A percentile compares a stretch with the other conserved stretches of the same genome.
phyloP scores from a whole-genome alignment of 2,797 vertebrate species.

The Gorsachius magnificus region DNA sequence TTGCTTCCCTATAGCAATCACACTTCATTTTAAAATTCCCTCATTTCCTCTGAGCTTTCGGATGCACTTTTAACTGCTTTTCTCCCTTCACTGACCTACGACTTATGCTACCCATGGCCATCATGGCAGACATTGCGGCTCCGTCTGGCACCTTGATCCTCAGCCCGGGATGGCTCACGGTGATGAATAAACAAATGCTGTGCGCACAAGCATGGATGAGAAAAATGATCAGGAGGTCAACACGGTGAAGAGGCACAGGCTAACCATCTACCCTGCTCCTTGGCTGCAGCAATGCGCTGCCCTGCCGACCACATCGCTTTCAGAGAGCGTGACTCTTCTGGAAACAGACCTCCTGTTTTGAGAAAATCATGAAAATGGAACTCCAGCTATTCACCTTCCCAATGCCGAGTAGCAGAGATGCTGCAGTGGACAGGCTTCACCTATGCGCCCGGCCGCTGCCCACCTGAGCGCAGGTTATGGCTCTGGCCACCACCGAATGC shows the following conservation, averaged over 20 bases:
- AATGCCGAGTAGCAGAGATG: not conserved
- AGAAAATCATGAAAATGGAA: accelerated
- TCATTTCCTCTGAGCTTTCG: not conserved
- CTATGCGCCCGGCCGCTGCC: accelerated
- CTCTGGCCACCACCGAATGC: not conserved
- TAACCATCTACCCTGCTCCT: not conserved
- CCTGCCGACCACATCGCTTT: not conserved
- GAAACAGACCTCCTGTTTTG: not conserved
- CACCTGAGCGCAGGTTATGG: accelerated
- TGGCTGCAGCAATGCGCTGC: not conserved
- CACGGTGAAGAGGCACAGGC: accelerated
- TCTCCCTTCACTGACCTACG: not conserved
- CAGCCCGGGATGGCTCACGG: accelerated
- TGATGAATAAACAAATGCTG: not conserved
- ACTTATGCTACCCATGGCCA: too few species aligned
- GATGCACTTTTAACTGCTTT: not conserved
- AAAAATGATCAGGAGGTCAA: not conserved
- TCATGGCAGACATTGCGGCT: not conserved
- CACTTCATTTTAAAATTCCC: not conserved
- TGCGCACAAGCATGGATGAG: not conserved
- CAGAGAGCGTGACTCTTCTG: not conserved
- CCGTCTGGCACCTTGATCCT: accelerated
- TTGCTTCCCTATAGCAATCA: not conserved
- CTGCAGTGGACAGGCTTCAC: accelerated
- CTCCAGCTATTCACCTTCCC: not conserved